Base-by-base conservation (phyloP, 1,140 invertebrate species). In the Polyergus mexicanus region DNA sequence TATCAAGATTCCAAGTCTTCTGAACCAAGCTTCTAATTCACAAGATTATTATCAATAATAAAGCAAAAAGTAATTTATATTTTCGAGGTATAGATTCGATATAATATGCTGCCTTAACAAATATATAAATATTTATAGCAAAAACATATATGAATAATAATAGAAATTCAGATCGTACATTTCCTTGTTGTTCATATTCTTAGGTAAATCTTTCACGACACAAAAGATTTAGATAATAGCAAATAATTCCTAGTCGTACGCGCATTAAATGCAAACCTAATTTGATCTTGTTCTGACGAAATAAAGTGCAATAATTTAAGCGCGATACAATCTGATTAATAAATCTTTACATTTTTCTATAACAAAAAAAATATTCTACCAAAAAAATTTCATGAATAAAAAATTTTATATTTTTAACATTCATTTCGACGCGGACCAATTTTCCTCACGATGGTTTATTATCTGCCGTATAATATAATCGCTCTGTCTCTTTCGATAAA, bases 371-470 rank as follows among this genome's bases (percentile, higher is more conserved):
- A 76, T 62, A 35, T 0, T 65, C 10, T 32, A 0, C 19, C 2
- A 56, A 41, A 65, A 63, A 72, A 76, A 88, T 66, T 89, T 47
- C 38, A 69, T 62, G 86, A 60, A 47, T 47, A 5, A 47, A 47
- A 47, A 47, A 47, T 58, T 58, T 85, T 69, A 74, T 47, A 62
- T 75, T 85, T 88, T 69, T 69, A 38, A 77, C 25, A 25, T 13
- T 38, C 19, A 68, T 35, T 28, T 4, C 28, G 65, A 65, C 41
- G 19, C 41, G 66, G 38, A 65, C 2, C 28, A 25, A 13, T 13
- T n/a, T n/a, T 60, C 47, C 38, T 77, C 28, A 28, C 60, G 63
- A 62, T 89, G 28, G 22, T 84, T 87, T 35, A 69, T 86, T 90
- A 87, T 90, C 69, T 56, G 32, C 47, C 25, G 22, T 25, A 3